Percentiles rank a stretch among this genome's conserved stretches.
phyloP scores from a whole-genome alignment of 2,888 invertebrate species.

The Pollenia labialis region DNA sequence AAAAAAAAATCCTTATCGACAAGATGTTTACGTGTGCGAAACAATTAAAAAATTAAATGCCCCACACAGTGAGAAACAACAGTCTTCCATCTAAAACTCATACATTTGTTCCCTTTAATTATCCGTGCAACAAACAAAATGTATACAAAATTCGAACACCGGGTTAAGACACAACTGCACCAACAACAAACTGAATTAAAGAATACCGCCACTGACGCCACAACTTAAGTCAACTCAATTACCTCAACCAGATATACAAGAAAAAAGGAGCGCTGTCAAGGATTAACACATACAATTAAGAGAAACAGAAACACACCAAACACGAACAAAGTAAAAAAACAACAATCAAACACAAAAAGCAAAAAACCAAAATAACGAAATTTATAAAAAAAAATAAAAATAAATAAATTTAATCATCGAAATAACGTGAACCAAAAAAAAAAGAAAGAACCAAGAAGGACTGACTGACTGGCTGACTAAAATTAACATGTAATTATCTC shows the following conservation, averaged over 20 bases:
- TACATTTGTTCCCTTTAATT: constrained; percentile 57
- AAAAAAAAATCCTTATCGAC: constrained; percentile 45
- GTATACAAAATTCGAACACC: constrained; percentile 47
- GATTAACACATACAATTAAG: constrained; percentile 73
- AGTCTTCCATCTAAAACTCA: neutral
- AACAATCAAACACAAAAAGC: constrained; percentile 16
- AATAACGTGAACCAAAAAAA: constrained; percentile 42
- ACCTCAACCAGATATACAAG: constrained; percentile 57
- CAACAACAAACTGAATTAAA: constrained; percentile 54
- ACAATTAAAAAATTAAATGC: constrained; percentile 72
- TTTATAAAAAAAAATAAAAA: constrained; percentile 49
- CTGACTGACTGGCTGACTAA: constrained; percentile 61
- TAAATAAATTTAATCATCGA: constrained; percentile 60
- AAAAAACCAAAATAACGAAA: constrained; percentile 36
- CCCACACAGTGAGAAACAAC: constrained; percentile 59
- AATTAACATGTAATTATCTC: constrained; percentile 74
- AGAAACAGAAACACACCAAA: constrained; percentile 35
- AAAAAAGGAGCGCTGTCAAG: constrained; percentile 70
- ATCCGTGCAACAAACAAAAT: constrained; percentile 62
- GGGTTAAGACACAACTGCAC: constrained; percentile 34
- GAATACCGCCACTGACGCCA: constrained; percentile 71
- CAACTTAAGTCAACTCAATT: constrained; percentile 74
- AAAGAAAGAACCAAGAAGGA: constrained; percentile 23
- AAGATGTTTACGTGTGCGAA: constrained; percentile 60
- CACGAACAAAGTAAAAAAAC: constrained; percentile 30